Base-by-base conservation (phyloP, 2,113 vertebrate species). In the Oenanthe melanoleuca region DNA sequence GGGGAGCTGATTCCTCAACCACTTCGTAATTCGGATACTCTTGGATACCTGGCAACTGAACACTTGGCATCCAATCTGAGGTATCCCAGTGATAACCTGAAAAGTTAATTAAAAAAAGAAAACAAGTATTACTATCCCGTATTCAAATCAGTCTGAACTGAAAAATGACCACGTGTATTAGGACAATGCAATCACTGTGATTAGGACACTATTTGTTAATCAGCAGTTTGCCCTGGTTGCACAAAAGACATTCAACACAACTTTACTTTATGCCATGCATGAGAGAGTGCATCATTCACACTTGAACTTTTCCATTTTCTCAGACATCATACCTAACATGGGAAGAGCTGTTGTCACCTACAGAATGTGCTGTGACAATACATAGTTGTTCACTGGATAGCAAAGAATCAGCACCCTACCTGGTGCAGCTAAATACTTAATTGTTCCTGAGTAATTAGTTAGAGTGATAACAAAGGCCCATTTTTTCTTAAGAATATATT, bases 81-180 rank as follows among this genome's bases (percentile, higher is more conserved):
- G 99, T 99, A 98, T 99, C 99, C 99, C 99, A 99, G 98, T 99
- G 99, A 96, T 99, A 99, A 97, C 99, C 99, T 99, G 96, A 45
- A 65, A 70, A 89, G 67, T 70, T 88, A 65, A 71, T 67, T 89
- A 18, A 42, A 37, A 89, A 40, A 25, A 57, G 59, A 79, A 52
- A 45, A 59, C 78, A 49, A 8, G 37, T 26, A 78, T 84, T 64
- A 60, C 22, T 67, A 42, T 61, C 40, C 77, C 81, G 16, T 52
- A 31, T 74, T 45, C n/a, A 14, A 49, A 33, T 28, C 15, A 73
- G 28, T 20, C 37, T 28, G 61, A 89, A 26, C 18, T 38, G 65
- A 80, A 69, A 69, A 59, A 52, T 37, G 52, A 65, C 93, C 34
- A 64, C 33, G n/a, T 5, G 34, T 61, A 80, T 66, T 61, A 94